phyloP scores from a whole-genome alignment of 2,797 vertebrate genomes.

The Sebastes cheni region DNA sequence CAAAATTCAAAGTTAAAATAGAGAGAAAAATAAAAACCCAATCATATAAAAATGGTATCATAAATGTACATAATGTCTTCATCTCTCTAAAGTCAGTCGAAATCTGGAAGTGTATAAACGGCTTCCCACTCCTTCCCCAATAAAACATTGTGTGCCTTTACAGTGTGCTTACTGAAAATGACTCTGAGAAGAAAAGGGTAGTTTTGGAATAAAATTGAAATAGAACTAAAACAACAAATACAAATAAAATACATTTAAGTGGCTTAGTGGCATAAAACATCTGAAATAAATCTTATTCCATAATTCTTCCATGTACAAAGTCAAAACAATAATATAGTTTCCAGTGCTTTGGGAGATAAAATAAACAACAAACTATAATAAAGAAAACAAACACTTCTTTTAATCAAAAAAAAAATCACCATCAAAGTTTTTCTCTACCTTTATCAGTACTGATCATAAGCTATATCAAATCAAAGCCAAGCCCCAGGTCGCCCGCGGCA shows the following conservation, averaged over 20 bases:
- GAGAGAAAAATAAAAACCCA: constrained; percentile 67
- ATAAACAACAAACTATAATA: constrained; percentile 70
- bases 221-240: constrained; percentile 73
- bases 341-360: constrained; percentile 83
- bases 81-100: constrained; percentile 67
- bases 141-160: constrained; percentile 57
- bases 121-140: constrained; percentile 42
- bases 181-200: constrained; percentile 66
- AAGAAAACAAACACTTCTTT: constrained; percentile 63
- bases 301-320: constrained; percentile 80
- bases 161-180: constrained; percentile 63
- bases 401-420: constrained; percentile 52
- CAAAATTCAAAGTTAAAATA: constrained; percentile 49
- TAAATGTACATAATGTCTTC: constrained; percentile 71
- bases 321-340: constrained; percentile 80
- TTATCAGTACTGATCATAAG: constrained; percentile 65
- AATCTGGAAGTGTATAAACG: constrained; percentile 65
- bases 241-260: constrained; percentile 81
- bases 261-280: constrained; percentile 81
- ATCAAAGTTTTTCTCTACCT: constrained; percentile 40
- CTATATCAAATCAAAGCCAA: constrained; percentile 61
- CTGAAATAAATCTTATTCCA: constrained; percentile 77
- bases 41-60: constrained; percentile 79
- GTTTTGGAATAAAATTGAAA: constrained; percentile 72
- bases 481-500: constrained; percentile 28